phyloP scores from a whole-genome alignment of 1,140 invertebrate genomes.

The Halesus radiatus region DNA sequence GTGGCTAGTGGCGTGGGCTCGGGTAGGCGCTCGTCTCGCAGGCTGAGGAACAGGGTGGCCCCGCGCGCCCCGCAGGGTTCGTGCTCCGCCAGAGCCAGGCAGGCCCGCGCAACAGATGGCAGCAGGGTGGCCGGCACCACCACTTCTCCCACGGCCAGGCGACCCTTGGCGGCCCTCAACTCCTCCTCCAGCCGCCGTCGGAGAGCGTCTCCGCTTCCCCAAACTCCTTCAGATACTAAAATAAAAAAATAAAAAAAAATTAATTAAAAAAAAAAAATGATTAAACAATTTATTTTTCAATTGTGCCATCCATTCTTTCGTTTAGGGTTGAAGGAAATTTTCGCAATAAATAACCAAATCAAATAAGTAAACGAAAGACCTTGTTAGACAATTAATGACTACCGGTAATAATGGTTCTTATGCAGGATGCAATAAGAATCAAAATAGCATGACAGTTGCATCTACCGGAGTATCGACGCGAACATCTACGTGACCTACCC shows the following conservation, averaged over 20 bases:
- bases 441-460: background rate
- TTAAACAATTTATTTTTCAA: no score
- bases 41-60: slow-evolving; percentile 82
- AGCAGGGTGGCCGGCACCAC: slow-evolving; percentile 84
- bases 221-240: slow-evolving; percentile 38
- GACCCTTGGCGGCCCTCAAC: slow-evolving; percentile 80
- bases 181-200: slow-evolving; percentile 81
- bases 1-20: slow-evolving; percentile 73
- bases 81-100: slow-evolving; percentile 83
- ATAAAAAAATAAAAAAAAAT: slow-evolving; percentile 18
- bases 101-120: slow-evolving; percentile 80
- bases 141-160: slow-evolving; percentile 84
- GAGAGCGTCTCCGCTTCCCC: slow-evolving; percentile 65
- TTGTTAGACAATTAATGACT: background rate
- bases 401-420: background rate
- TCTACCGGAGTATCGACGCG: background rate
- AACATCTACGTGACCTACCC: background rate
- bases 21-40: slow-evolving; percentile 73
- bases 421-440: background rate
- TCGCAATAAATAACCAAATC: background rate
- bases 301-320: no score
- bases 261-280: no score
- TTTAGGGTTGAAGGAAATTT: no score
- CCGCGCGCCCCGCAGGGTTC: slow-evolving; percentile 88
- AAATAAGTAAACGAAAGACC: background rate